Conservation (phyloP, 2,888 invertebrate species). For the Melolontha melolontha region DNA sequence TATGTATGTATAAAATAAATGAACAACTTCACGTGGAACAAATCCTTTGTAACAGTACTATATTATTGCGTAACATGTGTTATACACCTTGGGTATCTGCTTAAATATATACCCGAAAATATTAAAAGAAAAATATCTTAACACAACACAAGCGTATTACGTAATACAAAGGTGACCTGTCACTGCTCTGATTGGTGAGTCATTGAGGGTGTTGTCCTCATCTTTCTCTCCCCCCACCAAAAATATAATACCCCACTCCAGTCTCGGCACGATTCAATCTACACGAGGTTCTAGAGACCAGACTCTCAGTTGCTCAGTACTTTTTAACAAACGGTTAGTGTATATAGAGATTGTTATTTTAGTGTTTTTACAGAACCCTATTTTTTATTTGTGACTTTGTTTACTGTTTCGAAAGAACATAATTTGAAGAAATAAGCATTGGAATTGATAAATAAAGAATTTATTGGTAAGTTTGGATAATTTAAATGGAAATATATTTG, state of each 20-base stretch:
- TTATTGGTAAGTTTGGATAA: constrained; percentile 16
- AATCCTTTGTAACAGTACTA: constrained; percentile 24
- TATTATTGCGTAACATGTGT: constrained; percentile 15
- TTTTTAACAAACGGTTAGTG: constrained; percentile 24
- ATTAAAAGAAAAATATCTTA: constrained; percentile 40
- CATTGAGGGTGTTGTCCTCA: constrained; percentile 68
- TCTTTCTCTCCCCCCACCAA: constrained; percentile 57
- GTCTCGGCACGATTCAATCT: constrained; percentile 49
- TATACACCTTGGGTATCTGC: constrained; percentile 16
- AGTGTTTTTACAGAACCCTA: constrained; percentile 31
- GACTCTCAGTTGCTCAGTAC: constrained; percentile 40
- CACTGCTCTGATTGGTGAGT: constrained; percentile 67
- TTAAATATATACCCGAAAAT: constrained; percentile 25
- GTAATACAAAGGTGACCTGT: constrained; percentile 68
- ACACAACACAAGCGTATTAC: constrained; percentile 56
- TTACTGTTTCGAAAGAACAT: constrained; percentile 12
- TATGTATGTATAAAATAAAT: too few relatives aligned
- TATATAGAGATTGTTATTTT: constrained; percentile 33
- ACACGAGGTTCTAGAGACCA: constrained; percentile 47
- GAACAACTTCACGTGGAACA: too few relatives aligned
- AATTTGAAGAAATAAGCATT: background rate
- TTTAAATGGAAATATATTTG: background rate
- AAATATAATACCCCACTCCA: constrained; percentile 52
- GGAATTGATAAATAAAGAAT: constrained; percentile 26
- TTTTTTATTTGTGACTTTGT: constrained; percentile 28